phyloP scores from a whole-genome alignment of 2,797 vertebrate species.

The Myiotriccus ornatus region DNA sequence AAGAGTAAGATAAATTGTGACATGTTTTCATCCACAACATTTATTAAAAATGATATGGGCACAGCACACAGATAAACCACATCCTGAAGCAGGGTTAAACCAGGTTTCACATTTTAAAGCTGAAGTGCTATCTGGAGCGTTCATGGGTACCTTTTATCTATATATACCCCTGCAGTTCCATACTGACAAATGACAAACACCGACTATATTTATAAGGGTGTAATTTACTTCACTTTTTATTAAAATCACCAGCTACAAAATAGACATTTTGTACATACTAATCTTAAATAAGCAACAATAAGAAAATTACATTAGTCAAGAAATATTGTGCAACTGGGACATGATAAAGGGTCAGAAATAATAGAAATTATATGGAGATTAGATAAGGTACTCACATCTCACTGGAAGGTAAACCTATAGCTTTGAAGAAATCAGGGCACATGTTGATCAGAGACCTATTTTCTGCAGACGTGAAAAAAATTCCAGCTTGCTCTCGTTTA shows the following conservation, averaged over 20 bases:
- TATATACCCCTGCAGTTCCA: not conserved
- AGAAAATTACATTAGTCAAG: constrained; percentile 5
- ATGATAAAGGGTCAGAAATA: not conserved
- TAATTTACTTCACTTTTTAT: constrained; percentile 44
- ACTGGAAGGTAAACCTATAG: constrained; percentile 3
- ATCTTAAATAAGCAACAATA: not conserved
- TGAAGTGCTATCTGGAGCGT: not conserved
- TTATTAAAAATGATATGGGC: not conserved
- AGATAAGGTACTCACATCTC: not conserved
- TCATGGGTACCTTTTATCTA: not conserved
- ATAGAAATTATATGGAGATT: not conserved
- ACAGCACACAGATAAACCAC: not conserved
- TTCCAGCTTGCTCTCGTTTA: not conserved
- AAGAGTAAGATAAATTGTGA: not conserved
- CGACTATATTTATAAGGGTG: not conserved
- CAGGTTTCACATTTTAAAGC: not conserved
- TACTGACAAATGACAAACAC: not conserved
- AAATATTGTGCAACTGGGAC: not conserved
- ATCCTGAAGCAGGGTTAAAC: not conserved
- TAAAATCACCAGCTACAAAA: constrained; percentile 54
- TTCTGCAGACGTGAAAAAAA: constrained; percentile 3
- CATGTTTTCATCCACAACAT: not conserved
- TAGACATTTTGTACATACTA: not conserved
- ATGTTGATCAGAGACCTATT: not conserved
- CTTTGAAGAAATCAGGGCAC: constrained; percentile 16